A percentile compares a stretch with the other conserved stretches of the same genome.
Conservation (phyloP, 2,113 vertebrate species). For the Guaruba guarouba region DNA sequence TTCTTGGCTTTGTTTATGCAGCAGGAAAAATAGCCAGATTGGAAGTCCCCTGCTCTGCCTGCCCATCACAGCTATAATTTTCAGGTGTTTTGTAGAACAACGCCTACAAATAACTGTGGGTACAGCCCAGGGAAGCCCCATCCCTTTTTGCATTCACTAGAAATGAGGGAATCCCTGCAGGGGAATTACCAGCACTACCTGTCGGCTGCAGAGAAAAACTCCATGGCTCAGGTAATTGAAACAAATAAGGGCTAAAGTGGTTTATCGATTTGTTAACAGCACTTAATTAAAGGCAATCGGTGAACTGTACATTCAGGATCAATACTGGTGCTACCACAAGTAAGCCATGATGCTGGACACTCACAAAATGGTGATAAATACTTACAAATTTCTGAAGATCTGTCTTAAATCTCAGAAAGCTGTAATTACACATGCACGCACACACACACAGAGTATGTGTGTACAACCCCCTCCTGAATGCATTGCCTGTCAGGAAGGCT, state of each 20-base stretch:
- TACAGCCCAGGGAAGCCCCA: too few relatives aligned
- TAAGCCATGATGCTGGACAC: neutral
- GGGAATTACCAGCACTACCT: neutral
- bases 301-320: neutral
- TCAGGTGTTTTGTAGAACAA: neutral
- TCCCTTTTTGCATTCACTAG: neutral
- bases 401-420: neutral
- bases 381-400: neutral
- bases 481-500: accelerated
- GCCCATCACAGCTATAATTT: too few relatives aligned
- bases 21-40: neutral
- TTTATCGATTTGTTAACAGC: neutral
- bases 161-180: neutral
- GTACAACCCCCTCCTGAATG: accelerated
- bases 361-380: neutral
- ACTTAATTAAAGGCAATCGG: neutral
- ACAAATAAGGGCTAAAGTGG: neutral
- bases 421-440: neutral
- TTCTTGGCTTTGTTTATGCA: neutral
- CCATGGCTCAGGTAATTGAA: neutral
- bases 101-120: accelerated
- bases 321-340: neutral
- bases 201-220: neutral
- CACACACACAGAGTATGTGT: too few relatives aligned
- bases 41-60: neutral